phyloP scores from a whole-genome alignment of 2,888 invertebrate species.

The Rhagophthalmus giganteus region DNA sequence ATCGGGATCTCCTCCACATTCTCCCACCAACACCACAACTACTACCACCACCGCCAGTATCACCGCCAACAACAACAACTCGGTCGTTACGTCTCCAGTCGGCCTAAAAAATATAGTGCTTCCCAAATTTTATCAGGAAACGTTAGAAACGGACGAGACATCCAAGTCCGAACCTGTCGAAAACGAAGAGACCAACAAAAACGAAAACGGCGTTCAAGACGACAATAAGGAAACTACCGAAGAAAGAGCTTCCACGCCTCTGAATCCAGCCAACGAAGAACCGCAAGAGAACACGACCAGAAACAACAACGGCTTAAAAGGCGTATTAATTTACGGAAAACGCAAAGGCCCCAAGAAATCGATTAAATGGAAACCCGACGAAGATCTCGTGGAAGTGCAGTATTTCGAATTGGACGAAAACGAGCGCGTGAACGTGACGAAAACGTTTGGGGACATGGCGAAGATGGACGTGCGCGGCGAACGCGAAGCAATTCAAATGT shows the following conservation, averaged over 20 bases:
- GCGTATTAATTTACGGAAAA: constrained; percentile 74
- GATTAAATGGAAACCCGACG: constrained; percentile 75
- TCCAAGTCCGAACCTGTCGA: constrained; percentile 51
- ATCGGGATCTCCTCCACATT: constrained; percentile 52
- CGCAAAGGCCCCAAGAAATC: constrained; percentile 79
- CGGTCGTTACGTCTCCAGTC: constrained; percentile 41
- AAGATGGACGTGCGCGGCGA: constrained; percentile 86
- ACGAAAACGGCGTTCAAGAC: constrained; percentile 5
- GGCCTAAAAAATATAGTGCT: constrained; percentile 61
- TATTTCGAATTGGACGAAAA: constrained; percentile 95
- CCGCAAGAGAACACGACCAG: constrained; percentile 33
- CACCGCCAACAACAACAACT: constrained; percentile 34
- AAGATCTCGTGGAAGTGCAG: constrained; percentile 77
- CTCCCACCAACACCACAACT: constrained; percentile 38
- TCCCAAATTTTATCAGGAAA: constrained; percentile 88
- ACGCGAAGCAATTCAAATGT: constrained; percentile 78
- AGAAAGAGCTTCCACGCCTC: constrained; percentile 11
- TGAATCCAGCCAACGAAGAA: constrained; percentile 4
- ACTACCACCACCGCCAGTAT: constrained; percentile 38
- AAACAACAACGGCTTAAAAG: constrained; percentile 64
- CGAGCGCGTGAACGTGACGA: constrained; percentile 93
- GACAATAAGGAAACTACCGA: constrained; percentile 2
- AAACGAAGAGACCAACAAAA: constrained; percentile 42
- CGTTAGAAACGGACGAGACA: constrained; percentile 63
- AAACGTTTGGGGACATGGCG: constrained; percentile 89